Evolutionary conservation across 1,140 invertebrate genomes (phyloP).

Genomic region (Eupeodes corollae): DNA sequence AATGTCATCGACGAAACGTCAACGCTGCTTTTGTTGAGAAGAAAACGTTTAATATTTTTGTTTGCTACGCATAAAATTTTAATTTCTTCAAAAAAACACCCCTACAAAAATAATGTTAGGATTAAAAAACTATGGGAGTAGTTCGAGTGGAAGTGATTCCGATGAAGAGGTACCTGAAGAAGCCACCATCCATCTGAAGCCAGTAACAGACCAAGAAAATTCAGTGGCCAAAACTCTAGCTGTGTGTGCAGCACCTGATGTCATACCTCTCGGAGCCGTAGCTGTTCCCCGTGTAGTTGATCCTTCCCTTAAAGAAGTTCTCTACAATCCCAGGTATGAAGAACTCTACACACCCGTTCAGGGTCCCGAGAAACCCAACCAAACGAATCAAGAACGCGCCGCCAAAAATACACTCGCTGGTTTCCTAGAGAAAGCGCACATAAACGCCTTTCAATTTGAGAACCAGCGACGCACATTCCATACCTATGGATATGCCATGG

Average conservation of each 20-base stretch:
- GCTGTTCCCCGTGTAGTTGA: constrained; percentile 53
- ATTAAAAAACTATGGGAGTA: constrained; percentile 27
- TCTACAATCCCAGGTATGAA: constrained; percentile 89
- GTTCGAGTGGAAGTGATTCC: constrained; percentile 9
- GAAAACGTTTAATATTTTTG: too few relatives aligned
- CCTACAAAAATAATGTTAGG: constrained; percentile 15
- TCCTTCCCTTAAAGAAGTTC: constrained; percentile 65
- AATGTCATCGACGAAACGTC: too few relatives aligned
- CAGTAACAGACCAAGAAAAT: constrained; percentile 24
- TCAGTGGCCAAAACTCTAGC: constrained; percentile 46
- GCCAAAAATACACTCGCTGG: constrained; percentile 87
- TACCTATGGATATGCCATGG: constrained; percentile 90
- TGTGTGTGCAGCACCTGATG: constrained; percentile 67
- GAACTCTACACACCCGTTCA: constrained; percentile 86
- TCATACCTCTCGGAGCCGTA: constrained; percentile 54
- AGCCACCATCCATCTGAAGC: constrained; percentile 42
- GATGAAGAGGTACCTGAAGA: not conserved
- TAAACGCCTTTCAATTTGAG: constrained; percentile 97
- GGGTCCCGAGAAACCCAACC: constrained; percentile 84
- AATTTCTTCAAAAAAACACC: too few relatives aligned
- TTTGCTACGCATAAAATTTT: too few relatives aligned
- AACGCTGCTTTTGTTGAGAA: too few relatives aligned
- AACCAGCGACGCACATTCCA: constrained; percentile 91
- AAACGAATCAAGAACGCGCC: constrained; percentile 78
- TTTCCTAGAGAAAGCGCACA: constrained; percentile 87